Base-by-base conservation (phyloP, 37 sponge, comb jelly and placozoan genomes). In the Aphrocallistes beatrix region DNA sequence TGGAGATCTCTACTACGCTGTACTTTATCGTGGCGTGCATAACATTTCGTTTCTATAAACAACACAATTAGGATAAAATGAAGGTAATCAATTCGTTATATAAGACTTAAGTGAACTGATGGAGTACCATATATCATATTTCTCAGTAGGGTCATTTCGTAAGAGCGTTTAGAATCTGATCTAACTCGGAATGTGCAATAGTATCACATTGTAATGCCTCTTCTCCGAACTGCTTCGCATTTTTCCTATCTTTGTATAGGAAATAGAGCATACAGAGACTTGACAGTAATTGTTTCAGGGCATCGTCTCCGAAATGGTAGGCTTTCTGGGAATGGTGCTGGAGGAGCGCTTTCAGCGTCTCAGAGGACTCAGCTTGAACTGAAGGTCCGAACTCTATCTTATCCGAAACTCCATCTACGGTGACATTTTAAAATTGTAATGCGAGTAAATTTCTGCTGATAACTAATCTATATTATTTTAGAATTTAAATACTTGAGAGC, bases 331-430 rank as follows among this genome's bases (percentile, higher is more conserved):
- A 19, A 13, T 60, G 75, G 3, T 60, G 75, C n/a, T 82, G 83
- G 10, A 38, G 83, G 1, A 38, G 39, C 1, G 39, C 6, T 82
- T 37, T 82, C 8, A 38, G 83, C 3, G 39, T 82, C 38, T 37
- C 83, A 19, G 83, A 82, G 23, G 39, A 38, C 30, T 37, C 83
- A 82, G 83, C 39, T 37, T 37, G 39, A 3, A 38, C 37, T 36
- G 83, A 60, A 3, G 75, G 75, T 8, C 75, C 75, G 34, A 60
- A 60, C 75, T 60, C 75, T 25, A 60, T 60, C 34, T 60, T 60
- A 21, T 60, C 75, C 1, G 75, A 60, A 25, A 60, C n/a, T 25
- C 75, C 75, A 6, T 60, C 75, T 60, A 13, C n/a, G n/a, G n/a
- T n/a, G n/a, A n/a, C n/a, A n/a, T n/a, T n/a, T n/a, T n/a, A n/a